phyloP scores from a whole-genome alignment of 2,888 invertebrate species.

The Mythimna ferrago region DNA sequence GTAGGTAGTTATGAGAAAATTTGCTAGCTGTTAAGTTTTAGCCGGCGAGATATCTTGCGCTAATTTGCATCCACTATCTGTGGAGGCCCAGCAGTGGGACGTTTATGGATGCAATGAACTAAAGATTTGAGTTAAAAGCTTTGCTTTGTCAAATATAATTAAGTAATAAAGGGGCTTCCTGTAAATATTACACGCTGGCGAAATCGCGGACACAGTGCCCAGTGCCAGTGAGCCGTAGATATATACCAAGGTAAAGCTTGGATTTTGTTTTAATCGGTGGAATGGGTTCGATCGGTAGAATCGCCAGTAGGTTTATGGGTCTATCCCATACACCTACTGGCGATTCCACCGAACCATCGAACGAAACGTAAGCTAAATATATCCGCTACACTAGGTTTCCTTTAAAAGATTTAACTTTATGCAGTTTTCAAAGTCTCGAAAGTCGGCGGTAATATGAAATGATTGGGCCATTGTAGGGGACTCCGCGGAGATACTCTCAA shows the following conservation, averaged over 20 bases:
- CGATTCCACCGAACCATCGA: neutral
- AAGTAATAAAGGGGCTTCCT: no score
- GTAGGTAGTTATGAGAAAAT: no score
- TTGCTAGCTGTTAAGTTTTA: no score
- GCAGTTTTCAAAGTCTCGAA: constrained; percentile 33
- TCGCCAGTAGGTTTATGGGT: no score
- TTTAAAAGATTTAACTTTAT: constrained; percentile 28
- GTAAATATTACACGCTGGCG: no score
- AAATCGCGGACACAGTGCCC: no score
- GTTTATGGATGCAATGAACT: no score
- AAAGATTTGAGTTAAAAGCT: no score
- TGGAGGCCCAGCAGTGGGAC: no score
- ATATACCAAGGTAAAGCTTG: neutral
- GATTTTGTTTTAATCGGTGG: neutral
- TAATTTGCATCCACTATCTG: no score
- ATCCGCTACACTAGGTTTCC: neutral
- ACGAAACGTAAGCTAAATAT: neutral
- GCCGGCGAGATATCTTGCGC: no score
- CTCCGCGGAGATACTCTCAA: constrained; percentile 44
- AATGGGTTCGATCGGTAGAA: neutral
- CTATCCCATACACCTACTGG: neutral
- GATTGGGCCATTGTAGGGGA: constrained; percentile 44
- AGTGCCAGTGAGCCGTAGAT: neutral
- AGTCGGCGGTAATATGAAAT: constrained; percentile 43
- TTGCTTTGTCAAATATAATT: no score